A percentile compares a stretch with the other conserved stretches of the same genome.
These are phyloP conservation scores for Drosophila carrolli DNA, from an alignment of 1,140 invertebrate genomes.

Conservation along the genomic window DNA sequence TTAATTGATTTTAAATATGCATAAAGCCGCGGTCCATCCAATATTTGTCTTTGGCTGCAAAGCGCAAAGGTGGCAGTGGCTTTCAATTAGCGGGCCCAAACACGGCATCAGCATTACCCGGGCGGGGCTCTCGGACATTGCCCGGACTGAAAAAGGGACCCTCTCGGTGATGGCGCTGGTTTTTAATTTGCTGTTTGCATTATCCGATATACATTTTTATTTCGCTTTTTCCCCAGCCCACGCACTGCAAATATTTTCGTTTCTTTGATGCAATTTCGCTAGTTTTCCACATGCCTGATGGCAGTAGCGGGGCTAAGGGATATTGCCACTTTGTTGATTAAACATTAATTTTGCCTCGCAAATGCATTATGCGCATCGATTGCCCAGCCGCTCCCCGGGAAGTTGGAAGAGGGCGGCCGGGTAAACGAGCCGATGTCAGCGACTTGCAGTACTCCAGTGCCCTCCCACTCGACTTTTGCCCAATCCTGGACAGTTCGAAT, in stretches of 20 bases:
- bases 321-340: conserved; percentile 65
- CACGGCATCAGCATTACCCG: conserved; percentile 19
- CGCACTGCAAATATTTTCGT: conserved; percentile 75
- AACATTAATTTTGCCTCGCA: conserved; percentile 65
- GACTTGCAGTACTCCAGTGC: too few relatives aligned
- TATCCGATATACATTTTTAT: conserved; percentile 59
- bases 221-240: conserved; percentile 33
- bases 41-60: conserved; percentile 83
- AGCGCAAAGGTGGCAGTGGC: conserved; percentile 62
- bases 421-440: not conserved
- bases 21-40: conserved; percentile 79
- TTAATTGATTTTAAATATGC: conserved; percentile 85
- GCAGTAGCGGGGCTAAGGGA: not conserved
- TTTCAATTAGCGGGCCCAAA: conserved; percentile 69
- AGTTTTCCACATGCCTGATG: conserved; percentile 52
- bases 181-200: conserved; percentile 79
- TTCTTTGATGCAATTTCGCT: conserved; percentile 70
- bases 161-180: conserved; percentile 29
- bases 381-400: not conserved
- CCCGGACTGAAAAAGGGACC: not conserved
- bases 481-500: too few relatives aligned
- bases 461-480: too few relatives aligned
- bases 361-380: conserved; percentile 48
- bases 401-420: too few relatives aligned
- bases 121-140: not conserved